phyloP scores from a whole-genome alignment of 2,797 vertebrate species.

The Pipistrellus kuhlii region DNA sequence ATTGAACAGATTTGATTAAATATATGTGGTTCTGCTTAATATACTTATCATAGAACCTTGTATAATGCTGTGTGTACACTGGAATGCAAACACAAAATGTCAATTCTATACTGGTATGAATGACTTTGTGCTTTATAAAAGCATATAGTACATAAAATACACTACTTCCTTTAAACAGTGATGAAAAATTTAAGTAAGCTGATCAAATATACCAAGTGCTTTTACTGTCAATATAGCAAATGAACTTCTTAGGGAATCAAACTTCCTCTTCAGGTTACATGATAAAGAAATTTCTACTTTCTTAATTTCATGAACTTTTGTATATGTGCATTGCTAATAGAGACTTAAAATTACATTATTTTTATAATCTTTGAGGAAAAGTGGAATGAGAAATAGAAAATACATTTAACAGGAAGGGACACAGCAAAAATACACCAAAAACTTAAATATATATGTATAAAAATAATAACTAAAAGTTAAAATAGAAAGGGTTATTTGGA shows the following conservation, averaged over 20 bases:
- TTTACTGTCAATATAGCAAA: not conserved
- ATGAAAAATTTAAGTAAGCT: not conserved
- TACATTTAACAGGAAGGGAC: not conserved
- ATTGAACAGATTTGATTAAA: conserved; percentile 71
- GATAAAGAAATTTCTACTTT: not conserved
- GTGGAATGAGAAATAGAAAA: conserved; percentile 6
- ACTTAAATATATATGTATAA: not conserved
- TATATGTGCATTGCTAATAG: not conserved
- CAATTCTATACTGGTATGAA: not conserved
- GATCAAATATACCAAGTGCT: not conserved
- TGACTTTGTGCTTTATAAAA: conserved; percentile 6
- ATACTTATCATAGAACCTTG: not conserved
- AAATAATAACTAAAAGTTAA: not conserved
- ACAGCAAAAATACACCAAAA: not conserved
- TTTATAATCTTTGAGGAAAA: not conserved
- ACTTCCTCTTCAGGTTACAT: not conserved
- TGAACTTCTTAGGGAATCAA: not conserved
- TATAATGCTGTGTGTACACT: not conserved
- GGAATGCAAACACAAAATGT: not conserved
- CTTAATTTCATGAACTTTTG: not conserved
- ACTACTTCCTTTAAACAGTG: not conserved
- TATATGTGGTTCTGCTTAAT: not conserved
- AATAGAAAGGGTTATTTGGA: not conserved
- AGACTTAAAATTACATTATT: conserved; percentile 32
- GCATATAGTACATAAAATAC: not conserved